These are phyloP conservation scores for Coendou prehensilis DNA, from an alignment of 2,797 vertebrate species.

Conservation along the genomic window DNA sequence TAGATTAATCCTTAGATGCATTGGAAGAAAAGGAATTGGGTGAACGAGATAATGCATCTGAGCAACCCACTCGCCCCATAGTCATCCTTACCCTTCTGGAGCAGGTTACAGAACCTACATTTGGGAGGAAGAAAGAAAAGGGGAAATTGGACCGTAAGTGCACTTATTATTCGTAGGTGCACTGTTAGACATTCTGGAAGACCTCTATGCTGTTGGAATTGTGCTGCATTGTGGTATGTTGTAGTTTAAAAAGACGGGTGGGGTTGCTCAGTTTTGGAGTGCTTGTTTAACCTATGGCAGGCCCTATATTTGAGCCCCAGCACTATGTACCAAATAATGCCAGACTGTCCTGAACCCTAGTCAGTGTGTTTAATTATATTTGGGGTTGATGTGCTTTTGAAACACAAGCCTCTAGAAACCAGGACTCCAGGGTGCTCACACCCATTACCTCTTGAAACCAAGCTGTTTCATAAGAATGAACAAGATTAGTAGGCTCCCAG, in stretches of 20 bases:
- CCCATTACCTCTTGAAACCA: background rate
- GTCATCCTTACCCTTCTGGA: constrained; percentile 47
- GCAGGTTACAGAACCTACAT: background rate
- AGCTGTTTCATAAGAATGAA: constrained; percentile 53
- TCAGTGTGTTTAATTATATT: constrained; percentile 23
- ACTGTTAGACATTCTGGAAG: background rate
- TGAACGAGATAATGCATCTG: background rate
- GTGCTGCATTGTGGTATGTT: background rate
- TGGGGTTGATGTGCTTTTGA: constrained; percentile 50
- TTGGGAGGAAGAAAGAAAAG: background rate
- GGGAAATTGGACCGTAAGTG: background rate
- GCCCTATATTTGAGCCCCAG: background rate
- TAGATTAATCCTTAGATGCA: constrained; percentile 7
- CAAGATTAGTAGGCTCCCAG: constrained; percentile 17
- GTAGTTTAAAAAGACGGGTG: background rate
- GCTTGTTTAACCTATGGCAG: background rate
- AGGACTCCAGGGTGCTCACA: background rate
- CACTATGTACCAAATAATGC: background rate
- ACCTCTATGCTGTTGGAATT: constrained; percentile 1
- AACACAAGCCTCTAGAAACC: constrained; percentile 21
- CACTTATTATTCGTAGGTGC: background rate
- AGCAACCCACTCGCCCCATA: background rate
- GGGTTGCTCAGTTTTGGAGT: background rate
- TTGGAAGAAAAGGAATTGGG: background rate
- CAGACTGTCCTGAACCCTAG: background rate